Evolutionary conservation across 2,888 invertebrate genomes (phyloP), one percentile per base, ranked within the genome.

Genomic region (Rhagium mordax): DNA sequence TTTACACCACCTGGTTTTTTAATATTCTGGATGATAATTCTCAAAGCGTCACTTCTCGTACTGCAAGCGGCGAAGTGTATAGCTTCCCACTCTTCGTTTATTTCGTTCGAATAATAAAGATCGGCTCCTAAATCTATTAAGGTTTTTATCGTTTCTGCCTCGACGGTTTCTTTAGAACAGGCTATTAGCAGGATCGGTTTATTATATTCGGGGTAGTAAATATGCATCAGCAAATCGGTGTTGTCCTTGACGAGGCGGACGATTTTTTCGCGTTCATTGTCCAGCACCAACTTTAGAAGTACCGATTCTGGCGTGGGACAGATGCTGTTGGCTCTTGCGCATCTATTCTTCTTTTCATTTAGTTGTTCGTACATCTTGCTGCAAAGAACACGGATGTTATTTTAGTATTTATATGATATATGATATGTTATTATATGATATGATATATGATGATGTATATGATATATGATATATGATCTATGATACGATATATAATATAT

Each of bases 21-120:
- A 24, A 84, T 62, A 29, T 89, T 87, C 57, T 89, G 88, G 24
- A 92, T 78, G 15, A 92, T 83, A 0, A 85, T 84, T 74, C 87
- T 84, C 53, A 93, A 81, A 7, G 89, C 89, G 51, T 89, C 59
- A 27, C 77, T 81, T 74, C 84, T 82, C 10, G 90, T 90, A 60
- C 87, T 88, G 82, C 91, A 90, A 0, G 91, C 89, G 2, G 93
- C 92, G 74, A 92, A 91, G 85, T 94, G 93, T 75, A 94, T 88
- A 0, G 93, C 92, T n/a, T 92, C 91, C 75, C 90, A 90, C 15
- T 90, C 88, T 66, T 91, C 89, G 1, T 88, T 88, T 75, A 78
- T 71, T 24, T 82, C 81, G 60, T 74, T 92, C 0, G 91, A 81
- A 79, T 86, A 89, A 78, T 92, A 92, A 0, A 92, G 90, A 83